Conservation (phyloP, 2,888 invertebrate genomes). For the Andrena haemorrhoa region DNA sequence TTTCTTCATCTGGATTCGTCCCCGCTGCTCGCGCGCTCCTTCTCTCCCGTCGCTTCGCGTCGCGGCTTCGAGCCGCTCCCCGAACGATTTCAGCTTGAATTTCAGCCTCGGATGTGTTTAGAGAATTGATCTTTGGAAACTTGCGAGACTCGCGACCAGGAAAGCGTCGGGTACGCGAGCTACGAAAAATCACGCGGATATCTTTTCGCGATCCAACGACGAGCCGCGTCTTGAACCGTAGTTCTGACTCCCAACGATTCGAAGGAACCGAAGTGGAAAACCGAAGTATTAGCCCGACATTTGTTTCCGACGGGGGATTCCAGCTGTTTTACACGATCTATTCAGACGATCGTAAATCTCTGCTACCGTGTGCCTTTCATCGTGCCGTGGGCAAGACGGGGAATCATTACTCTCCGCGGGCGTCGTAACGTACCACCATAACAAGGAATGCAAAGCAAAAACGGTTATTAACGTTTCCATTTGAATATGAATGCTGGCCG, state of each 20-base stretch:
- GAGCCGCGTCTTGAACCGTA: not conserved
- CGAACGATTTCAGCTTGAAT: not conserved
- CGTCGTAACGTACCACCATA: slow-evolving; percentile 9
- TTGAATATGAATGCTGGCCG: slow-evolving; percentile 39
- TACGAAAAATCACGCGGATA: too few relatives aligned
- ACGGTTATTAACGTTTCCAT: slow-evolving; percentile 42
- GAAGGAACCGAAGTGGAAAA: slow-evolving; percentile 16
- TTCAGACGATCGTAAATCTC: slow-evolving; percentile 11
- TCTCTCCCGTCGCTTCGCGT: not conserved
- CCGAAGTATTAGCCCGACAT: slow-evolving; percentile 2
- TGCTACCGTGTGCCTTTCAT: not conserved
- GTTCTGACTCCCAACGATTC: not conserved
- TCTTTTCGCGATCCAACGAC: too few relatives aligned
- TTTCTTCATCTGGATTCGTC: slow-evolving; percentile 2
- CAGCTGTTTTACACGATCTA: not conserved
- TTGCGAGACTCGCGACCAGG: too few relatives aligned
- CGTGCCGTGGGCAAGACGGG: not conserved
- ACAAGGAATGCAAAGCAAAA: not conserved
- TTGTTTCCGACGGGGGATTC: not conserved
- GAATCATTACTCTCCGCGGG: slow-evolving; percentile 4
- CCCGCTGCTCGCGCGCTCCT: not conserved
- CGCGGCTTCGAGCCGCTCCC: not conserved
- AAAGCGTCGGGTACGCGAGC: too few relatives aligned
- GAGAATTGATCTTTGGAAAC: too few relatives aligned
- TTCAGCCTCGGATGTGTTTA: too few relatives aligned